phyloP scores from a whole-genome alignment of 2,113 vertebrate species.

The Ranitomeya imitator region DNA sequence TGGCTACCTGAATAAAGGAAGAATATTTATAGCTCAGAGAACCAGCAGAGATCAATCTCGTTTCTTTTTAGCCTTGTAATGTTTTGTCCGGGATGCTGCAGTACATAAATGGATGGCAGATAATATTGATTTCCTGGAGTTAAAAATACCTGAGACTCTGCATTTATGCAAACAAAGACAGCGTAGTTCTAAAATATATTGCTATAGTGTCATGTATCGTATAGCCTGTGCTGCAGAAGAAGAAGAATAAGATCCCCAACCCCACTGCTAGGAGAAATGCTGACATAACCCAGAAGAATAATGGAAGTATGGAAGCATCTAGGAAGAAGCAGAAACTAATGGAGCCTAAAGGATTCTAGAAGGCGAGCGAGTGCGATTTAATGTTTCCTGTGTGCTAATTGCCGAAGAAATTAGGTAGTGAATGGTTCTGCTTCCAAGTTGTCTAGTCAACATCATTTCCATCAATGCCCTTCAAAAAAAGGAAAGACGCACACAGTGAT shows the following conservation, averaged over 20 bases:
- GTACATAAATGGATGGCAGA: not conserved
- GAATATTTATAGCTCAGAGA: not conserved
- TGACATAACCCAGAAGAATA: slow-evolving; percentile 38
- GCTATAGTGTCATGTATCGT: not conserved
- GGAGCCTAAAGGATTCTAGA: slow-evolving; percentile 32
- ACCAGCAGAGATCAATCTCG: not conserved
- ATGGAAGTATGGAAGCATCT: slow-evolving; percentile 33
- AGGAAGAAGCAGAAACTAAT: slow-evolving; percentile 35
- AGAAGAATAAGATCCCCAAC: not conserved
- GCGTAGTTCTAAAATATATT: not conserved
- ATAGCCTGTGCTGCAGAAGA: not conserved
- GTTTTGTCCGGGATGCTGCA: not conserved
- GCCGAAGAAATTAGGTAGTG: slow-evolving; percentile 27
- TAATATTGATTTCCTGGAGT: not conserved
- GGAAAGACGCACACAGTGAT: not conserved
- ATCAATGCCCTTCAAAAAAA: slow-evolving; percentile 4
- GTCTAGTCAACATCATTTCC: slow-evolving; percentile 44
- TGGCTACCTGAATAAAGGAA: not conserved
- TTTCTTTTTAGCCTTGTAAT: not conserved
- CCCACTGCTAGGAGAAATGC: slow-evolving; percentile 4
- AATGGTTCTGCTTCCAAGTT: slow-evolving; percentile 40
- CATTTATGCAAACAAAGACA: not conserved
- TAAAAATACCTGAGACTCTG: slow-evolving; percentile 1
- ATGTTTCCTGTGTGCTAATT: slow-evolving; percentile 39
- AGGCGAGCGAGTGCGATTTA: not conserved